Base-by-base conservation (phyloP, 2,797 vertebrate genomes). In the Rhincodon typus region DNA sequence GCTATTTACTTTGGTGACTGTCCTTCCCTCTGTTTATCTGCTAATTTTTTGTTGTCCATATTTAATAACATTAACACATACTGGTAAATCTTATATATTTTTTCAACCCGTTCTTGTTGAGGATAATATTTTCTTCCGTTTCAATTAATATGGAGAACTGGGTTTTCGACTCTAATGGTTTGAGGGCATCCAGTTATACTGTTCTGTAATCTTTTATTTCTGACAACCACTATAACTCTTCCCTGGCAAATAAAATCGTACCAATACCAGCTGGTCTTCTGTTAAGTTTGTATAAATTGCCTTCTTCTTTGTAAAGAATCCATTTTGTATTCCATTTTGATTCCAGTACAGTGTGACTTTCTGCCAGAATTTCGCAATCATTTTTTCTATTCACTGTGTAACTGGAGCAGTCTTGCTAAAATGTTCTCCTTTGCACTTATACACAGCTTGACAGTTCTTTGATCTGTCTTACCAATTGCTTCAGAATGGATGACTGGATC, bases 211-310 rank as follows among this genome's bases (percentile, higher is more conserved):
- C 94, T 53, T 74, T 95, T 95, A 95, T 74, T 95, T 95, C 94
- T 53, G 94, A 95, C 94, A 95, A 95, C 94, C 50, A 53, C 46
- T 53, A 95, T 95, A 50, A 95, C 34, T 95, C 94, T 77, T 72
- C 42, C 12, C 46, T 12, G 42, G 94, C 70, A 95, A 94, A 95
- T 95, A 42, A 77, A 95, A 77, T n/a, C 70, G 57, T 53, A 95
- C 50, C 70, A 77, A 95, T 53, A 53, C 94, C 70, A 70, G n/a
- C 57, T 77, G 94, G 70, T 95, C 69, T 95, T 95, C 70, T 95
- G 94, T 77, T 95, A 74, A 95, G 42, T 95, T 95, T 72, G 94
- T 95, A 95, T 95, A 95, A 95, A 95, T 53, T 95, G 70, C 27
- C 70, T 77, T 95, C 94, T 74, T 77, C 70, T 95, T 95, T 95